Evolutionary conservation across 1,140 invertebrate species (phyloP).

Genomic region (Temnothorax longispinosus): DNA sequence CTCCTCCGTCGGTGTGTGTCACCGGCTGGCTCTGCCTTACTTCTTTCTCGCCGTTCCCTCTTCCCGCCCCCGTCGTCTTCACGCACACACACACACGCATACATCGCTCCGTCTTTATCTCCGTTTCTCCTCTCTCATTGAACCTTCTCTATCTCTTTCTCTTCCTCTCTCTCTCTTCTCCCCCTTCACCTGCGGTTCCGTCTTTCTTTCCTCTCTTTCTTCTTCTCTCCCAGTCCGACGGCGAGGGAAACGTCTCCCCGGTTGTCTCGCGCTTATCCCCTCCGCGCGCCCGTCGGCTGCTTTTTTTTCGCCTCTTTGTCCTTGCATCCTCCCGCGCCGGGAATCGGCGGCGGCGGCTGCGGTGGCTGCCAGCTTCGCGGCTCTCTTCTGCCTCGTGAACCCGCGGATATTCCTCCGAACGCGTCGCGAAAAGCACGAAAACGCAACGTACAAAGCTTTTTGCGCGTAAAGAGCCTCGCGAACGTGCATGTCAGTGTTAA

Average conservation of each 20-base stretch:
- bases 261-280: conserved; percentile 68
- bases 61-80: not conserved
- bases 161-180: conserved; percentile 15
- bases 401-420: conserved; percentile 63
- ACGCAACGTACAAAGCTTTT: conserved; percentile 14
- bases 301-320: conserved; percentile 75
- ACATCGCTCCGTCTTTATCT: conserved; percentile 31
- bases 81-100: not conserved
- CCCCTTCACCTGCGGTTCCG: conserved; percentile 29
- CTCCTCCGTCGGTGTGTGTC: conserved; percentile 44
- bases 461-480: not conserved
- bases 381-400: conserved; percentile 66
- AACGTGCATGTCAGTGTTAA: conserved; percentile 28
- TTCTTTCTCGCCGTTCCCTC: conserved; percentile 5
- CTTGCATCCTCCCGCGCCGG: conserved; percentile 75
- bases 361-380: conserved; percentile 64
- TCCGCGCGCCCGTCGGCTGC: conserved; percentile 32
- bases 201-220: conserved; percentile 56
- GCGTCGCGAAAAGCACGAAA: conserved; percentile 61
- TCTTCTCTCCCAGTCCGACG: conserved; percentile 36
- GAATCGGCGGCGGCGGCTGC: conserved; percentile 62
- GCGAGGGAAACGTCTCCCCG: conserved; percentile 55
- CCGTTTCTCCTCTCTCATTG: not conserved
- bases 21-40: conserved; percentile 43
- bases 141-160: conserved; percentile 7